Evolutionary conservation across 2,888 invertebrate genomes (phyloP).

Genomic region (Amphimallon solstitiale): DNA sequence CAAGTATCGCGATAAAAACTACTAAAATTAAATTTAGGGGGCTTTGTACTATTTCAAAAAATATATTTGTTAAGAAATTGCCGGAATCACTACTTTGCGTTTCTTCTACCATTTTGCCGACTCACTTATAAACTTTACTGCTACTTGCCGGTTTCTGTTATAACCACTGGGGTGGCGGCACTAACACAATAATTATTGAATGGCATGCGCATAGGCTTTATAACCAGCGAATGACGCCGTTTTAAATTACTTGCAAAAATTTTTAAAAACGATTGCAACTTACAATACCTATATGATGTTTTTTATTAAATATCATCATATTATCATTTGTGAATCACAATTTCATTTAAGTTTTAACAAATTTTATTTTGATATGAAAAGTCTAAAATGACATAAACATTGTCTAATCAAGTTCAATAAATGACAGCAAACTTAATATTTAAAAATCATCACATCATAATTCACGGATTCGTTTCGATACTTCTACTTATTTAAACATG

Average conservation of each 20-base stretch:
- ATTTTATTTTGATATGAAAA: not conserved
- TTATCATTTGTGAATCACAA: not conserved
- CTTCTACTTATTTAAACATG: too few species aligned
- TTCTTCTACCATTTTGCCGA: constrained; percentile 57
- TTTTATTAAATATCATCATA: not conserved
- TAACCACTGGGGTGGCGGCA: constrained; percentile 26
- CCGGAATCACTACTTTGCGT: constrained; percentile 42
- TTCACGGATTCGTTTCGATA: too few species aligned
- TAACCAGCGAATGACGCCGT: not conserved
- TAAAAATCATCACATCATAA: too few species aligned
- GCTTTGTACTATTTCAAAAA: constrained; percentile 73
- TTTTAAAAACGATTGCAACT: constrained; percentile 8
- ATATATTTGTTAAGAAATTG: constrained; percentile 62
- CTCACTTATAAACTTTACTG: constrained; percentile 1
- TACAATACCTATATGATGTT: constrained; percentile 3
- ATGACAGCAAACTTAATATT: too few species aligned
- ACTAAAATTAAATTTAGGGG: constrained; percentile 78
- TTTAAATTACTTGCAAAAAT: constrained; percentile 1
- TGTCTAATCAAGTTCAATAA: too few species aligned
- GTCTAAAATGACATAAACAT: too few species aligned
- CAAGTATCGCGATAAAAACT: constrained; percentile 73
- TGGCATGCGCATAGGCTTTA: not conserved
- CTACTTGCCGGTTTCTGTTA: constrained; percentile 11
- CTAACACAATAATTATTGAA: constrained; percentile 11
- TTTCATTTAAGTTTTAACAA: not conserved